Conservation (phyloP, 2,888 invertebrate genomes). For the Macrosoma leucophasiata region DNA sequence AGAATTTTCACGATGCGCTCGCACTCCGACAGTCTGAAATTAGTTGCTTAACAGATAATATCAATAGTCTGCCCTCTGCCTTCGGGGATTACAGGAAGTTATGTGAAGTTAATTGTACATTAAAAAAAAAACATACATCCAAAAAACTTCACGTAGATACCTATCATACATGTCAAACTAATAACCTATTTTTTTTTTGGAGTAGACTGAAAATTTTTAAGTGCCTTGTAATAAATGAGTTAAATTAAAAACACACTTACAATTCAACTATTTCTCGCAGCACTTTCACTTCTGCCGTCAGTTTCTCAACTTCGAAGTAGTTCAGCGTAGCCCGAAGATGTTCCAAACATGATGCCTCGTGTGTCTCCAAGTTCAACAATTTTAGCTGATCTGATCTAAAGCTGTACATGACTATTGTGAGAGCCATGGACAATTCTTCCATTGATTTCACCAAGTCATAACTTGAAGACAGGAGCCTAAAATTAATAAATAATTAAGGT, state of each 20-base stretch:
- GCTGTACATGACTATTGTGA: constrained; percentile 25
- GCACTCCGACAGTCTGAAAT: too few species aligned
- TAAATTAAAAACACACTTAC: too few species aligned
- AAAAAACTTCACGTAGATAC: too few species aligned
- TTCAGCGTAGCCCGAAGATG: constrained; percentile 40
- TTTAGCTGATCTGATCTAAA: constrained; percentile 13
- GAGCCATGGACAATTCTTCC: constrained; percentile 40
- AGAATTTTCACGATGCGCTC: too few species aligned
- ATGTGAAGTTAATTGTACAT: not conserved
- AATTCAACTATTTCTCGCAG: constrained; percentile 36
- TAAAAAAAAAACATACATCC: constrained; percentile 13
- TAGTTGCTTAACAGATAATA: too few species aligned
- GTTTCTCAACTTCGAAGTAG: constrained; percentile 42
- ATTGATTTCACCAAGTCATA: constrained; percentile 46
- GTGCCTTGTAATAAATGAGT: too few species aligned
- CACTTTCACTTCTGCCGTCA: constrained; percentile 27
- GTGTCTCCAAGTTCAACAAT: constrained; percentile 30
- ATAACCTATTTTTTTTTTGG: constrained; percentile 5
- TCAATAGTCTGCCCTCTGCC: too few species aligned
- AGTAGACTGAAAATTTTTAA: constrained; percentile 16
- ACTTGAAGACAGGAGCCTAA: constrained; percentile 51
- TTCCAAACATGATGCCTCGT: constrained; percentile 38
- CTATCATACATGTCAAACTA: constrained; percentile 3
- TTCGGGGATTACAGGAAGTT: too few species aligned
- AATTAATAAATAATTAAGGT: constrained; percentile 23